phyloP scores from a whole-genome alignment of 2,888 invertebrate genomes.

The Clostera curtula region DNA sequence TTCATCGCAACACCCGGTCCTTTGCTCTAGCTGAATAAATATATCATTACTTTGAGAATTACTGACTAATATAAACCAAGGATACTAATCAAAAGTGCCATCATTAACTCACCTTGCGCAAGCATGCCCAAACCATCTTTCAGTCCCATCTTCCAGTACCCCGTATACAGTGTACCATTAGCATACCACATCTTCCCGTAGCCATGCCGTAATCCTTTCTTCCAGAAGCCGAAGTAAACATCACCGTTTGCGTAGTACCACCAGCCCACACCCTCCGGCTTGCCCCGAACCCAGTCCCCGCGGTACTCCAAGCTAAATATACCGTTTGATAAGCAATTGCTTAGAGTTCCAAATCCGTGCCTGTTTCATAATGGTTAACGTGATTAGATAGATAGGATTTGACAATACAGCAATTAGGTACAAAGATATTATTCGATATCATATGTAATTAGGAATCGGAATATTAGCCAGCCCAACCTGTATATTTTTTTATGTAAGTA shows the following conservation, averaged over 20 bases:
- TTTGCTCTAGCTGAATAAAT: no score
- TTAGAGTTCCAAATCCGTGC: conserved; percentile 76
- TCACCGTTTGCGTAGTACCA: conserved; percentile 72
- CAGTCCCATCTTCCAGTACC: conserved; percentile 70
- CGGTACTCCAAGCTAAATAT: conserved; percentile 66
- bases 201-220: conserved; percentile 65
- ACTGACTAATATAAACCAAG: no score
- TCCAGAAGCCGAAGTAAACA: conserved; percentile 76
- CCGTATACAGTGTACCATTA: conserved; percentile 76
- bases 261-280: conserved; percentile 74
- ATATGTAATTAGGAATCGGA: no score
- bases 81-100: not conserved
- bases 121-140: conserved; percentile 72
- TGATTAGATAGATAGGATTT: no score
- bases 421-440: no score
- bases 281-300: conserved; percentile 76
- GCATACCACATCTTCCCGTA: conserved; percentile 78
- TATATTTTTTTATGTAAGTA: no score
- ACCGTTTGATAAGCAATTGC: conserved; percentile 47
- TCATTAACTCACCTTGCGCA: conserved; percentile 50
- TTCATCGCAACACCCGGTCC: no score
- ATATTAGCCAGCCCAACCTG: no score
- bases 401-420: no score
- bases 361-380: no score
- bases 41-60: no score